Base-by-base conservation (phyloP, 1,140 invertebrate genomes). In the Neuroterus valhalla region DNA sequence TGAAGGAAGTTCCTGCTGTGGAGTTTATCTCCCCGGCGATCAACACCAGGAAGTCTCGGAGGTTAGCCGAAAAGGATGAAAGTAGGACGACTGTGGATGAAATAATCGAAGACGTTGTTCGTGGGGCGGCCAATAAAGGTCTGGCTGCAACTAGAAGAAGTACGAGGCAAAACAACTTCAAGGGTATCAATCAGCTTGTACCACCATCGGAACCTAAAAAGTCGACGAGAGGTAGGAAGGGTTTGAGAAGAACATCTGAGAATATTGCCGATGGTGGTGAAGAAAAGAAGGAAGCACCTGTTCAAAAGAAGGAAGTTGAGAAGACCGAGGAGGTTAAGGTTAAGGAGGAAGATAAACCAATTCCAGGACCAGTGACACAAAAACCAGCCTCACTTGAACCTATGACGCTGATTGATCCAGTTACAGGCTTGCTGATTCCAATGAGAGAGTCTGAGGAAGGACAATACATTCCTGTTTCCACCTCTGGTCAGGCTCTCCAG, bases 31-130 rank as follows among this genome's bases (percentile, higher is more conserved):
- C 93, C 0, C 91, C 90, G 0, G 91, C 91, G 2, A 80, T 90
- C 1, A 85, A 83, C 17, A 84, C 94, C 1, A 88, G 96, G 44
- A 97, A 97, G 86, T 96, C 96, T 1, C 92, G 94, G 70, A 90
- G 96, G 76, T 84, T 96, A 23, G 94, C 94, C 77, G 95, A 96
- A 85, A 95, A 94, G 84, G 95, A 96, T 85, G 93, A 92, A 8
- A 91, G 89, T 68, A 90, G 94, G 70, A 96, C 92, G 68, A 94
- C 95, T 0, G 92, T 96, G 1, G 96, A 97, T 87, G 96, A 97
- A 78, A 92, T 94, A 1, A 96, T 97, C 77, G 96, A 97, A 73
- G 96, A 97, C 81, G 95, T 96, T 2, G 92, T 96, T 0, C 92
- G 94, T 76, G 93, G 94, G 75, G 84, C 92, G 0, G 79, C 72